These are phyloP conservation scores for Dolichotis patagonum DNA, from an alignment of 2,113 vertebrate genomes.

Conservation along the genomic window DNA sequence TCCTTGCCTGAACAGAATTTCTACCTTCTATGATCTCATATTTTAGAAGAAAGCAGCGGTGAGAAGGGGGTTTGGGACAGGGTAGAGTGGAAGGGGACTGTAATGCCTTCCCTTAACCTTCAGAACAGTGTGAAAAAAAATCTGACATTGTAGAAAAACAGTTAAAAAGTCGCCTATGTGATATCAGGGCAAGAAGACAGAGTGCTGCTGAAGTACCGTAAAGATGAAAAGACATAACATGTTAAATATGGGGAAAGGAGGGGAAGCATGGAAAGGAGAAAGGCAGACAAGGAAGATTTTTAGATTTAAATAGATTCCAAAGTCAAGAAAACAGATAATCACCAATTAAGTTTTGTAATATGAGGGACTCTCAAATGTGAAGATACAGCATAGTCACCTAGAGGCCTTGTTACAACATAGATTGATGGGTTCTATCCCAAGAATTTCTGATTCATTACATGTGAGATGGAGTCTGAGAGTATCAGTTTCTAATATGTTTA, in stretches of 20 bases:
- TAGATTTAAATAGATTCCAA: constrained; percentile 38
- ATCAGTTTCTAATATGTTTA: constrained; percentile 42
- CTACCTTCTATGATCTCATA: background rate
- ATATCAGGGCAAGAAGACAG: background rate
- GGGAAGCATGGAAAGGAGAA: background rate
- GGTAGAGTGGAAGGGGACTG: background rate
- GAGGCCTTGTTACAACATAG: constrained; percentile 52
- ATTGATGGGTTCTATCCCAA: background rate
- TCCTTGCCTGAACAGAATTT: background rate
- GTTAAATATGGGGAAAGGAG: background rate
- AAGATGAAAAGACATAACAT: background rate
- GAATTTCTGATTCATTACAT: constrained; percentile 35
- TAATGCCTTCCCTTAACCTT: background rate
- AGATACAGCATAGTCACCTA: background rate
- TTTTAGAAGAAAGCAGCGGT: background rate
- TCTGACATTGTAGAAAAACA: background rate
- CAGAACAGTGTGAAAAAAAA: background rate
- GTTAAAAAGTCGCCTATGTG: background rate
- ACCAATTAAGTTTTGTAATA: background rate
- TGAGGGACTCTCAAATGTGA: constrained; percentile 33
- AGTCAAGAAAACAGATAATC: background rate
- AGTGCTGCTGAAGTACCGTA: background rate
- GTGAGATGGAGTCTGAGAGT: background rate
- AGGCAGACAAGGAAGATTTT: background rate
- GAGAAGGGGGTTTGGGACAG: fast-evolving